Percentiles rank a stretch among this genome's conserved stretches.
Conservation (phyloP, 1,140 invertebrate species). For the Saccostrea echinata region DNA sequence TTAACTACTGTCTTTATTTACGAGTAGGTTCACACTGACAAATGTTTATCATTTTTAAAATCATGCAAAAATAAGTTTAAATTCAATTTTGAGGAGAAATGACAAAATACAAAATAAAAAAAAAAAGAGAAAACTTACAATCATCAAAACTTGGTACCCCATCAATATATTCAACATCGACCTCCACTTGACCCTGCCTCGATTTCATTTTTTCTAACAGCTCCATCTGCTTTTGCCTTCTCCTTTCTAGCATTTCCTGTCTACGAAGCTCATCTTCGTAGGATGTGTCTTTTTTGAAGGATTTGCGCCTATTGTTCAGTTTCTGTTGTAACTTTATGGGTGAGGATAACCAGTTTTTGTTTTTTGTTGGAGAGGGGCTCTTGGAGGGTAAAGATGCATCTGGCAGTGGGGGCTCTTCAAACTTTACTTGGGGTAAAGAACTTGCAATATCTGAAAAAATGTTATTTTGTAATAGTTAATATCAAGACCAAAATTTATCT, state of each 20-base stretch:
- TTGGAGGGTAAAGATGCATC: slow-evolving; percentile 26
- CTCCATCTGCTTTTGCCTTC: slow-evolving; percentile 65
- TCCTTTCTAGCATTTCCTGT: slow-evolving; percentile 70
- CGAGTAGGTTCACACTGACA: too few relatives aligned
- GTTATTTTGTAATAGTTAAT: neutral
- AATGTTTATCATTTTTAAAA: too few relatives aligned
- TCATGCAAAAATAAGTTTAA: too few relatives aligned
- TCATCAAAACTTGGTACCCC: slow-evolving; percentile 69
- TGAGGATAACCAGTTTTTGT: neutral
- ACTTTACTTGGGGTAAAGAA: slow-evolving; percentile 21
- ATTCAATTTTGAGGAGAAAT: too few relatives aligned
- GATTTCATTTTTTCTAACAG: slow-evolving; percentile 67
- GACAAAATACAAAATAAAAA: neutral
- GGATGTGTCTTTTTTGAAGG: slow-evolving; percentile 64
- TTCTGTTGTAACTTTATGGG: slow-evolving; percentile 48
- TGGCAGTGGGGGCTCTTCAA: slow-evolving; percentile 52
- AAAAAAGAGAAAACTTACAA: slow-evolving; percentile 66
- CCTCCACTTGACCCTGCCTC: slow-evolving; percentile 37
- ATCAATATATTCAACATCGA: slow-evolving; percentile 57
- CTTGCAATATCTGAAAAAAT: slow-evolving; percentile 8
- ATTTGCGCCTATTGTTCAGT: slow-evolving; percentile 52
- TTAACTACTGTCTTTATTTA: too few relatives aligned
- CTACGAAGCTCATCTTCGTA: slow-evolving; percentile 68
- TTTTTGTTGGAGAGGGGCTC: neutral
- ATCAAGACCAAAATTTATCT: neutral